These are phyloP conservation scores for Symphodus melops DNA, from an alignment of 2,113 vertebrate species.

Conservation along the genomic window DNA sequence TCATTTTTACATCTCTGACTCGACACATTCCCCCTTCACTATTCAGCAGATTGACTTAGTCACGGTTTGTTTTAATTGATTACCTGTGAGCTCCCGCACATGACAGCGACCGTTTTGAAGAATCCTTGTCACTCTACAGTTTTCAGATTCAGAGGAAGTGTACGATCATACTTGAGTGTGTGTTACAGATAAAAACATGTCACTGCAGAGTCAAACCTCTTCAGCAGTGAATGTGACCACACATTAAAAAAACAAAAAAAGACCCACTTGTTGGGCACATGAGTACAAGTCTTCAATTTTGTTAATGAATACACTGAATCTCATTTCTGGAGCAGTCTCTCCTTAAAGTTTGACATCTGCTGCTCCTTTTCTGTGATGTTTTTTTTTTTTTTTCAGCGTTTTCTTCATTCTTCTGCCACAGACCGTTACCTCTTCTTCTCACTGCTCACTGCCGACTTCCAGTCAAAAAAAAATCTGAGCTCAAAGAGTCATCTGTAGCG, in stretches of 20 bases:
- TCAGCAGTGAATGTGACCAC: too few species aligned
- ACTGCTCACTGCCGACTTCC: slow-evolving; percentile 9
- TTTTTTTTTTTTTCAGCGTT: not conserved
- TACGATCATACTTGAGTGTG: too few species aligned
- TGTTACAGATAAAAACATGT: too few species aligned
- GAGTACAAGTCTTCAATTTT: not conserved
- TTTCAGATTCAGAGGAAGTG: too few species aligned
- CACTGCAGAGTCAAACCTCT: too few species aligned
- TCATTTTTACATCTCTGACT: not conserved
- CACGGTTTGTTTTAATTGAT: not conserved
- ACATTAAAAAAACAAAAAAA: too few species aligned
- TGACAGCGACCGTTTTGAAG: too few species aligned
- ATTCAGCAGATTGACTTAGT: slow-evolving; percentile 40
- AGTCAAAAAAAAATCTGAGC: slow-evolving; percentile 1
- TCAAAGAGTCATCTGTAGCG: not conserved
- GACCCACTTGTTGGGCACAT: too few species aligned
- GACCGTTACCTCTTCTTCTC: not conserved
- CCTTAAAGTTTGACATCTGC: not conserved
- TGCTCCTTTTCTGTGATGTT: not conserved
- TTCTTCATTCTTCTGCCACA: not conserved
- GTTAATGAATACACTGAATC: not conserved
- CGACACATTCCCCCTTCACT: not conserved
- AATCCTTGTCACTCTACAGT: too few species aligned
- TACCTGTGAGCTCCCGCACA: too few species aligned
- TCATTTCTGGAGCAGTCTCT: not conserved